phyloP scores from a whole-genome alignment of 2,888 invertebrate species.

The Noctua pronuba region DNA sequence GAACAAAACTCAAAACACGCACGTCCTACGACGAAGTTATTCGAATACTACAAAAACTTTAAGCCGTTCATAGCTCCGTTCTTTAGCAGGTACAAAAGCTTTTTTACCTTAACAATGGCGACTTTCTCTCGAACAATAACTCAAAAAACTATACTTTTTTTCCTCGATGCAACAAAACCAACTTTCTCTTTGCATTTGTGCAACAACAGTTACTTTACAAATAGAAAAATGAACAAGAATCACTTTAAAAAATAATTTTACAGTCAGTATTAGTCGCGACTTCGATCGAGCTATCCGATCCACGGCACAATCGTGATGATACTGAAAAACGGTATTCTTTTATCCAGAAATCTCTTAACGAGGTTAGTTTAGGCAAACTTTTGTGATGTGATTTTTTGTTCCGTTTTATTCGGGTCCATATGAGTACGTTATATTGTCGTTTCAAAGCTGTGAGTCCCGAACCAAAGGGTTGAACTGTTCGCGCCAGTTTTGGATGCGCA shows the following conservation, averaged over 20 bases:
- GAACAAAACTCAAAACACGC: slow-evolving; percentile 76
- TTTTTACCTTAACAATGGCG: slow-evolving; percentile 82
- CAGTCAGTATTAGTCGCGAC: slow-evolving; percentile 79
- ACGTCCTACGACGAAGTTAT: slow-evolving; percentile 80
- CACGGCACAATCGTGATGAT: slow-evolving; percentile 88
- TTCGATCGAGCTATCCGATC: slow-evolving; percentile 88
- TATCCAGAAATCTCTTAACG: slow-evolving; percentile 90
- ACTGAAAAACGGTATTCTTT: slow-evolving; percentile 90
- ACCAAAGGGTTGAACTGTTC: slow-evolving; percentile 84
- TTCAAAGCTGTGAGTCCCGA: slow-evolving; percentile 73
- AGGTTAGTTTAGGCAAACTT: slow-evolving; percentile 90
- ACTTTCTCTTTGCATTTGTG: slow-evolving; percentile 84
- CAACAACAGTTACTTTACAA: slow-evolving; percentile 75
- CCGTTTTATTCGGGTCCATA: slow-evolving; percentile 86
- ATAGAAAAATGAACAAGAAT: slow-evolving; percentile 62
- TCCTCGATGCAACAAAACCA: slow-evolving; percentile 76
- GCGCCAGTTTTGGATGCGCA: slow-evolving; percentile 79
- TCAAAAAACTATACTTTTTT: slow-evolving; percentile 82
- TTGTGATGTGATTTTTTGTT: slow-evolving; percentile 89
- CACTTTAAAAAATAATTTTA: slow-evolving; percentile 71
- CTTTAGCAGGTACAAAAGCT: slow-evolving; percentile 83
- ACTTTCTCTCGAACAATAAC: slow-evolving; percentile 86
- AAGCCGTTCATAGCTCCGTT: slow-evolving; percentile 79
- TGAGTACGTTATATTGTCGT: slow-evolving; percentile 87
- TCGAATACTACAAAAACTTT: slow-evolving; percentile 84